These are phyloP conservation scores for Melanotaenia duboulayi DNA, from an alignment of 2,113 vertebrate genomes.

Conservation along the genomic window DNA sequence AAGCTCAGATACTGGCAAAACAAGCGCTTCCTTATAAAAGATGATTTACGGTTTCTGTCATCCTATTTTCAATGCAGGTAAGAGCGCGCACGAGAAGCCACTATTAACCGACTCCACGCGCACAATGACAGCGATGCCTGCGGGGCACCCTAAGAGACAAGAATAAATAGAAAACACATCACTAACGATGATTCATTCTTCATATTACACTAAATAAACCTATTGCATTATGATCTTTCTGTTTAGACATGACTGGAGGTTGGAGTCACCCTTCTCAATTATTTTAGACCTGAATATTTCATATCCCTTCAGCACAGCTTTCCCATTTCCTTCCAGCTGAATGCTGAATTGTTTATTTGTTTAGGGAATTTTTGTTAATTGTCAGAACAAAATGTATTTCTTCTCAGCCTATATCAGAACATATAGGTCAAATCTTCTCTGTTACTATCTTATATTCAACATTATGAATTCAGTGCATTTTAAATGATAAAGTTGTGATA, in stretches of 20 bases:
- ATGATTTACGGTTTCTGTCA: slow-evolving; percentile 20
- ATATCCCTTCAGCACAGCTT: background rate
- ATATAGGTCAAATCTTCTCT: too few relatives aligned
- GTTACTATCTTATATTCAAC: too few relatives aligned
- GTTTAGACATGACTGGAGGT: background rate
- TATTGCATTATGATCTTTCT: too few relatives aligned
- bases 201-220: too few relatives aligned
- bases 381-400: background rate
- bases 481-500: background rate
- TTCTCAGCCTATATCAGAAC: too few relatives aligned
- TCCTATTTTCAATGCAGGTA: background rate
- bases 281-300: background rate
- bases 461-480: too few relatives aligned
- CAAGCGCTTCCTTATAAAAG: slow-evolving; percentile 17
- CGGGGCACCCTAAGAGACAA: slow-evolving; percentile 16
- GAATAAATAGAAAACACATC: slow-evolving; percentile 22
- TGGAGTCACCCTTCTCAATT: background rate
- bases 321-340: background rate
- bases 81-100: background rate
- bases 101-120: background rate
- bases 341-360: slow-evolving; percentile 7
- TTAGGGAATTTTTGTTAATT: background rate
- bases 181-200: background rate
- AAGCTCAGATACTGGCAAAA: background rate
- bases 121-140: slow-evolving; percentile 7